A percentile compares a stretch with the other conserved stretches of the same genome.
These are phyloP conservation scores for Apeltes quadracus DNA, from an alignment of 2,113 vertebrate genomes.

Conservation along the genomic window DNA sequence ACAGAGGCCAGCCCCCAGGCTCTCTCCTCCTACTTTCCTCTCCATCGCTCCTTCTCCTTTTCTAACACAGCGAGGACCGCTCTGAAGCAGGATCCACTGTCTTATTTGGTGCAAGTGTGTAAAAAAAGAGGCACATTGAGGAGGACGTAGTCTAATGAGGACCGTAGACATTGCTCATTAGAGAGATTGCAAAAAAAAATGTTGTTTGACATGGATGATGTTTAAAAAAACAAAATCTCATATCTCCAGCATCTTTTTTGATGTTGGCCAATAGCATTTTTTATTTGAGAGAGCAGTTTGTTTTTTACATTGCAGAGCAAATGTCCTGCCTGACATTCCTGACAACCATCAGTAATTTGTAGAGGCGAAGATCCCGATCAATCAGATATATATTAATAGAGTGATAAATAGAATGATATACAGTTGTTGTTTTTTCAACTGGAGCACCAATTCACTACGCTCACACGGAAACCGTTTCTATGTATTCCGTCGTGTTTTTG, in stretches of 20 bases:
- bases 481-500: slow-evolving; percentile 45
- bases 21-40: slow-evolving; percentile 51
- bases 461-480: slow-evolving; percentile 54
- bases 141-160: slow-evolving; percentile 13
- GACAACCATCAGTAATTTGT: slow-evolving; percentile 43
- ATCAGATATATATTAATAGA: not conserved
- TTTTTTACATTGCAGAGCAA: slow-evolving; percentile 40
- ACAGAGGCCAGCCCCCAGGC: slow-evolving; percentile 85
- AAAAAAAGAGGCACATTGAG: slow-evolving; percentile 16
- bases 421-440: slow-evolving; percentile 19
- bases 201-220: slow-evolving; percentile 24
- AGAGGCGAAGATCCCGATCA: slow-evolving; percentile 49
- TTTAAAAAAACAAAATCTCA: slow-evolving; percentile 10
- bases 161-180: slow-evolving; percentile 40
- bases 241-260: slow-evolving; percentile 28
- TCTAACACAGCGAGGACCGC: slow-evolving; percentile 39
- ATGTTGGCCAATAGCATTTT: slow-evolving; percentile 46
- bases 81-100: slow-evolving; percentile 44
- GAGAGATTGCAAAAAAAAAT: slow-evolving; percentile 28
- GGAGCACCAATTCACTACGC: slow-evolving; percentile 30
- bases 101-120: slow-evolving; percentile 27
- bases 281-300: slow-evolving; percentile 52
- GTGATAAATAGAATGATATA: slow-evolving; percentile 6
- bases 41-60: slow-evolving; percentile 64
- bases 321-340: slow-evolving; percentile 34